Evolutionary conservation across 2,113 vertebrate species (phyloP), one percentile per base, ranked within the genome.

Genomic region (Arenaria interpres): DNA sequence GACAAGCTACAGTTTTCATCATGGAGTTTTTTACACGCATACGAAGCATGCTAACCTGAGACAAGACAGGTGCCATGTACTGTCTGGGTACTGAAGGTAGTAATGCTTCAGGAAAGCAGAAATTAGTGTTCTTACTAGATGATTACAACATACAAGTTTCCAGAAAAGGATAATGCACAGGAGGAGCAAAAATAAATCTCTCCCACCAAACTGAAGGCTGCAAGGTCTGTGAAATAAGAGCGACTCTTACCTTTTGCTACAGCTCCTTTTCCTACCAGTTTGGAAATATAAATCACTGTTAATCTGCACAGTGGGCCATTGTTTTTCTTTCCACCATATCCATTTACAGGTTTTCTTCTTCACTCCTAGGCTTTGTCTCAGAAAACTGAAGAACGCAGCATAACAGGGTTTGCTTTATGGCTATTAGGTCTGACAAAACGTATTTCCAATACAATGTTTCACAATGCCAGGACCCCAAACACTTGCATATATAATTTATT

Each of bases 1-100:
- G 12, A 24, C 28, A 41, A 53, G 59, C 7, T 35, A 18, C 5
- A 14, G 39, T 37, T 81, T 51, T 35, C 64, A 45, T 19, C 54
- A 22, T 0, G 0, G 39, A 16, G 37, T 43, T 71, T 85, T 12
- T 45, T 54, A 48, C 43, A 30, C 0, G 1, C 62, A 18, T 22
- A 51, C 0, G 4, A 67, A 39, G 10, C 12, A 8, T 4, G 4
- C 5, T 54, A 50, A 73, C 25, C 12, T 57, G 60, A 79, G 32
- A 83, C 27, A 30, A 50, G 57, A 17, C 24, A 75, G 28, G 32
- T 37, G 37, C 9, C 6, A 9, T 0, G 3, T 33, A 30, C 20
- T 23, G 56, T 28, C 20, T 30, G 64, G 56, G 25, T n/a, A 39
- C 7, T 37, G 12, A 37, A 43, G n/a, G 14, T 59, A 76, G 16